Evolutionary conservation across 2,888 invertebrate species (phyloP).

Genomic region (Oeneis ivallda): DNA sequence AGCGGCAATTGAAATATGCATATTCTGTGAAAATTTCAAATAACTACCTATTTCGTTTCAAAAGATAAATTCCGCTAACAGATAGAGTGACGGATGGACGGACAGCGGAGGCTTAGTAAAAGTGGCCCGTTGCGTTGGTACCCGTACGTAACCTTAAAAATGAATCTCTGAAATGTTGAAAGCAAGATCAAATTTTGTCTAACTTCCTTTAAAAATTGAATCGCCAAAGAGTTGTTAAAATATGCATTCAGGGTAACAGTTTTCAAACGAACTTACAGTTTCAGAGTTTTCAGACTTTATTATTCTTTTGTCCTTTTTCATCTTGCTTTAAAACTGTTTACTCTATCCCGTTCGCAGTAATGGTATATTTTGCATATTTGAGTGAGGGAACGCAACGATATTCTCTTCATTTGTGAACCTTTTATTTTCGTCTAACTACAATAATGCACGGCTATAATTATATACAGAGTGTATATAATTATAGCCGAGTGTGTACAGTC

Average conservation of each 20-base stretch:
- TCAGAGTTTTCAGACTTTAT: slow-evolving; percentile 1
- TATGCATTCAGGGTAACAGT: slow-evolving; percentile 34
- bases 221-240: slow-evolving; percentile 33
- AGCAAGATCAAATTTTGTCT: slow-evolving; percentile 1
- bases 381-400: slow-evolving; percentile 27
- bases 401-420: slow-evolving; percentile 24
- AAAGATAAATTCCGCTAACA: too few species aligned
- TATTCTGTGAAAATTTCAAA: too few species aligned
- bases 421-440: background rate
- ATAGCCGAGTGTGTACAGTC: too few species aligned
- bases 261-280: slow-evolving; percentile 29
- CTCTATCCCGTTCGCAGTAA: slow-evolving; percentile 30
- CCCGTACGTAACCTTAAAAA: too few species aligned
- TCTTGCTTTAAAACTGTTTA: background rate
- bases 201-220: slow-evolving; percentile 20
- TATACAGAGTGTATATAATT: too few species aligned
- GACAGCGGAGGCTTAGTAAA: too few species aligned
- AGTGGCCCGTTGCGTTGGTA: too few species aligned
- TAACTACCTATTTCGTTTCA: too few species aligned
- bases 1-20: too few species aligned
- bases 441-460: background rate
- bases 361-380: slow-evolving; percentile 36
- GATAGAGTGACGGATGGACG: too few species aligned
- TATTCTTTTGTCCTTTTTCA: slow-evolving; percentile 6
- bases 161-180: too few species aligned